phyloP scores from a whole-genome alignment of 2,797 vertebrate species.

The Neosilurus mollespiculum region DNA sequence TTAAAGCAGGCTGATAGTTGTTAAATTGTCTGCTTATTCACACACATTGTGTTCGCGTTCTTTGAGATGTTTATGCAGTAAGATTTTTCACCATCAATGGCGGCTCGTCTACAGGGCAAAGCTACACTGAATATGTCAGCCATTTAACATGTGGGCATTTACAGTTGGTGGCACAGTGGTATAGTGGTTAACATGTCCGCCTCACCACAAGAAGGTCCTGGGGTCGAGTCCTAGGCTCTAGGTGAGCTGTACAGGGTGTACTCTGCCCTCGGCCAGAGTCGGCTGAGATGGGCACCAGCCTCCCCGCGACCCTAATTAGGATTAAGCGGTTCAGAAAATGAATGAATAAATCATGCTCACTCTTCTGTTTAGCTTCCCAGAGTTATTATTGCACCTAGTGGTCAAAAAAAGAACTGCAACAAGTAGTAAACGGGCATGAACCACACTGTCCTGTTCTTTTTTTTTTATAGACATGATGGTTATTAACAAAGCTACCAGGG shows the following conservation, averaged over 20 bases:
- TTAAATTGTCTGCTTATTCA: neutral
- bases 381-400: neutral
- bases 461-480: neutral
- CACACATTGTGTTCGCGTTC: neutral
- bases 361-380: neutral
- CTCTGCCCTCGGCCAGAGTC: too few species aligned
- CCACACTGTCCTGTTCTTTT: neutral
- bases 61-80: neutral
- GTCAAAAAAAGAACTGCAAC: neutral
- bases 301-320: too few species aligned
- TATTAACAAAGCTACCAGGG: neutral
- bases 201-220: too few species aligned
- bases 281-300: too few species aligned
- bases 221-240: too few species aligned
- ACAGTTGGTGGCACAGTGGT: too few species aligned
- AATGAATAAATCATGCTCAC: neutral
- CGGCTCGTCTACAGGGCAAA: neutral
- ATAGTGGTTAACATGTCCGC: too few species aligned
- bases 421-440: neutral
- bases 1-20: neutral
- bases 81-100: neutral
- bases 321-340: too few species aligned
- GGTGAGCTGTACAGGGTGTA: too few species aligned
- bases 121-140: neutral
- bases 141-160: neutral